These are phyloP conservation scores for Myrmophylax atrothorax DNA, from an alignment of 2,113 vertebrate species.

Conservation along the genomic window DNA sequence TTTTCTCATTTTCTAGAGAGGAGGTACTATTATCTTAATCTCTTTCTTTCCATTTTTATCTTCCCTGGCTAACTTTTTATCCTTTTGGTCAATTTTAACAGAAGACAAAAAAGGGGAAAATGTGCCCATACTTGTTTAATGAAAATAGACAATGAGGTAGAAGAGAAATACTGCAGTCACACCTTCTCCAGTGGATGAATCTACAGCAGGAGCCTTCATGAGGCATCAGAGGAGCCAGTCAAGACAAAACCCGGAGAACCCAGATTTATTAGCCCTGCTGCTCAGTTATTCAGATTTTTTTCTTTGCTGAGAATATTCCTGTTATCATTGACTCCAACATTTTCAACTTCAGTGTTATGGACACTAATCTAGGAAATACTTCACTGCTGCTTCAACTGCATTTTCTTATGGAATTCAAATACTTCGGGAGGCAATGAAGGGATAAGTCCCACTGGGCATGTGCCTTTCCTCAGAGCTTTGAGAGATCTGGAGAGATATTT, in stretches of 20 bases:
- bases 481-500: neutral
- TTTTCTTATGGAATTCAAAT: neutral
- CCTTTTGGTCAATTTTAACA: neutral
- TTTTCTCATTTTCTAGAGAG: slow-evolving; percentile 26
- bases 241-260: neutral
- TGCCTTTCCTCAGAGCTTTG: neutral
- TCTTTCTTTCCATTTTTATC: slow-evolving; percentile 9
- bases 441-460: neutral
- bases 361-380: slow-evolving; percentile 11
- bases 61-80: slow-evolving; percentile 1
- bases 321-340: neutral
- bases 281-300: neutral
- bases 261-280: neutral
- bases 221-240: neutral
- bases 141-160: neutral
- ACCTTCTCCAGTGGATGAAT: neutral
- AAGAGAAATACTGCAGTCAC: neutral
- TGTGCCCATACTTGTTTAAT: neutral
- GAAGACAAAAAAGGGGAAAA: neutral
- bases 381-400: neutral
- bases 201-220: neutral
- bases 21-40: neutral
- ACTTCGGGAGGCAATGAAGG: neutral
- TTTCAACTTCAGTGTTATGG: neutral
- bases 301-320: neutral